Conservation (phyloP, 2,888 invertebrate species). For the Halictus ligatus region DNA sequence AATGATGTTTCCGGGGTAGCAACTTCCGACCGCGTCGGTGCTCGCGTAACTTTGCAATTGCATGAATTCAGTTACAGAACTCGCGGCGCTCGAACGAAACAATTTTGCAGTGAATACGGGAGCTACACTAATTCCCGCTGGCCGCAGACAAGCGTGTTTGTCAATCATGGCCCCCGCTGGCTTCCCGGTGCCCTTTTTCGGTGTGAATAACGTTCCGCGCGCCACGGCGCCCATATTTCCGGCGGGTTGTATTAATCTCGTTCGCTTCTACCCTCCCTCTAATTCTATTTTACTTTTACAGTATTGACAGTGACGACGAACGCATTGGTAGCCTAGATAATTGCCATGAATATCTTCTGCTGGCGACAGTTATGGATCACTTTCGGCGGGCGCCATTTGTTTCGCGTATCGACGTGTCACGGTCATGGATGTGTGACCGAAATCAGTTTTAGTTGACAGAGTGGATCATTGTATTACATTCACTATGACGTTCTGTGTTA, state of each 20-base stretch:
- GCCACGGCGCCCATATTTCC: background rate
- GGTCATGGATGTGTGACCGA: background rate
- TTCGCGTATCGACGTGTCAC: background rate
- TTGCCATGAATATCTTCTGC: background rate
- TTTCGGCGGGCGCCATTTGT: background rate
- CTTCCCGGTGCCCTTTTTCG: background rate
- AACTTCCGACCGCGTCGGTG: slow-evolving; percentile 52
- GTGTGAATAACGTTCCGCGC: background rate
- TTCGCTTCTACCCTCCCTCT: background rate
- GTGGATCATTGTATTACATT: background rate
- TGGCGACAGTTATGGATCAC: background rate
- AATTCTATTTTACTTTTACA: background rate
- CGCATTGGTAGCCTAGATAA: background rate
- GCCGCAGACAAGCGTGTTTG: slow-evolving; percentile 42
- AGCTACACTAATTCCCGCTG: slow-evolving; percentile 46
- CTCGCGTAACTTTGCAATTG: slow-evolving; percentile 47
- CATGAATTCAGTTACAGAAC: slow-evolving; percentile 64
- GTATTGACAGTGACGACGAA: background rate
- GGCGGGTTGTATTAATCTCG: background rate
- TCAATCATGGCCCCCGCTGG: slow-evolving; percentile 32
- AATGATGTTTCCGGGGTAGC: slow-evolving; percentile 54
- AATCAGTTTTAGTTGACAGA: background rate
- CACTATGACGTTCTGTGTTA: background rate
- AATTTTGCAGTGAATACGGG: slow-evolving; percentile 29
- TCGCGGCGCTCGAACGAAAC: slow-evolving; percentile 49